These are phyloP conservation scores for Sympetrum striolatum DNA, from an alignment of 2,888 invertebrate genomes.

Conservation along the genomic window DNA sequence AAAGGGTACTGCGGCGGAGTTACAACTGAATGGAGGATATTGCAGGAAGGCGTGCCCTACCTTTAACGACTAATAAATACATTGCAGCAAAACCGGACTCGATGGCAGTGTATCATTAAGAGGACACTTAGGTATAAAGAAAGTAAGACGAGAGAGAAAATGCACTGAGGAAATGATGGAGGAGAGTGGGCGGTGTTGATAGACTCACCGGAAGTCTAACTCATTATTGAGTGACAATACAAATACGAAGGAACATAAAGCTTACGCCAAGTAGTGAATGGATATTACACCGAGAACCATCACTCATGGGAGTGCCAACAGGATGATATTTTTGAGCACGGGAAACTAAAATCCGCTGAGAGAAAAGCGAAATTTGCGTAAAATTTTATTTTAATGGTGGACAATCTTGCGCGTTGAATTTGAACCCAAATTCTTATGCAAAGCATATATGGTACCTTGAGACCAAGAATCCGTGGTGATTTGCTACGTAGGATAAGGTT, in stretches of 20 bases:
- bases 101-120: conserved; percentile 22
- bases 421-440: too few relatives aligned
- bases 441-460: too few relatives aligned
- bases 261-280: background rate
- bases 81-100: conserved; percentile 12
- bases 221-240: too few relatives aligned
- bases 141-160: background rate
- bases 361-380: too few relatives aligned
- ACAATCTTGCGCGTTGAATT: too few relatives aligned
- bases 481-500: too few relatives aligned
- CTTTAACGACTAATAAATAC: conserved; percentile 30
- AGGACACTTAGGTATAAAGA: background rate
- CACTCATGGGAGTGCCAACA: background rate
- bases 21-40: background rate
- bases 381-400: too few relatives aligned
- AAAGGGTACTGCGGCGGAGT: background rate
- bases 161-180: background rate
- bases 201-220: too few relatives aligned
- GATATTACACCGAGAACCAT: too few relatives aligned
- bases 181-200: background rate
- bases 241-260: too few relatives aligned
- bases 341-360: too few relatives aligned
- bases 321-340: background rate
- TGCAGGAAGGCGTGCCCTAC: background rate
- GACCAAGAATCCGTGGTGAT: too few relatives aligned